These are phyloP conservation scores for Dryococelus australis DNA, from an alignment of 2,888 invertebrate species.

Conservation along the genomic window DNA sequence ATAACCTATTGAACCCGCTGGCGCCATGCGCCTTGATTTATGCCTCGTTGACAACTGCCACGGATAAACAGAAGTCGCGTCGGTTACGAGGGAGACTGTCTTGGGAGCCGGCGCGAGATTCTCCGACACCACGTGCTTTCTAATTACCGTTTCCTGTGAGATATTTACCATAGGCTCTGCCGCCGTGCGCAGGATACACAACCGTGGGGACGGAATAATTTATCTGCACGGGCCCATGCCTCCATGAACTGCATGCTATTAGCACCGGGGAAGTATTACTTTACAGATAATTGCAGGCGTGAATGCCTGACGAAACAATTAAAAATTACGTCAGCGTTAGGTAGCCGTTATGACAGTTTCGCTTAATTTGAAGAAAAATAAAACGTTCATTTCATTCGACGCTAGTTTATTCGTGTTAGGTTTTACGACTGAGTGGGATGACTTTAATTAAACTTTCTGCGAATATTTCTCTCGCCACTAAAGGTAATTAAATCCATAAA, in stretches of 20 bases:
- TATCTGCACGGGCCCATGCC: not conserved
- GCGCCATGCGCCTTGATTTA: not conserved
- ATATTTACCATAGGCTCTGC: not conserved
- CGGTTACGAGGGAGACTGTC: not conserved
- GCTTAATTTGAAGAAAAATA: too few relatives aligned
- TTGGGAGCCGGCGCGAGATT: not conserved
- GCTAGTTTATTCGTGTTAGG: too few relatives aligned
- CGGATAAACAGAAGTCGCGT: not conserved
- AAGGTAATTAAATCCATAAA: too few relatives aligned
- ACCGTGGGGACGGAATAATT: not conserved
- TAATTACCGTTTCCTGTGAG: slow-evolving; percentile 9
- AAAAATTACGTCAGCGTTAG: too few relatives aligned
- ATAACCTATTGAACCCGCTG: slow-evolving; percentile 1
- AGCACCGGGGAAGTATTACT: not conserved
- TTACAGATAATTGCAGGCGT: too few relatives aligned
- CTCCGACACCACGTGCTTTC: not conserved
- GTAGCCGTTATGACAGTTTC: too few relatives aligned
- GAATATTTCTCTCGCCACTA: too few relatives aligned
- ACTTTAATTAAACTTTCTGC: too few relatives aligned
- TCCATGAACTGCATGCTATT: not conserved
- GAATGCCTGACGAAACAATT: too few relatives aligned
- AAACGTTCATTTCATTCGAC: too few relatives aligned
- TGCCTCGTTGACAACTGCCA: not conserved
- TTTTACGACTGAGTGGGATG: too few relatives aligned
- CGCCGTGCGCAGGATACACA: not conserved